Percentiles rank a stretch among this genome's conserved stretches.
Evolutionary conservation across 2,113 vertebrate species (phyloP).

Genomic region (Natator depressus): DNA sequence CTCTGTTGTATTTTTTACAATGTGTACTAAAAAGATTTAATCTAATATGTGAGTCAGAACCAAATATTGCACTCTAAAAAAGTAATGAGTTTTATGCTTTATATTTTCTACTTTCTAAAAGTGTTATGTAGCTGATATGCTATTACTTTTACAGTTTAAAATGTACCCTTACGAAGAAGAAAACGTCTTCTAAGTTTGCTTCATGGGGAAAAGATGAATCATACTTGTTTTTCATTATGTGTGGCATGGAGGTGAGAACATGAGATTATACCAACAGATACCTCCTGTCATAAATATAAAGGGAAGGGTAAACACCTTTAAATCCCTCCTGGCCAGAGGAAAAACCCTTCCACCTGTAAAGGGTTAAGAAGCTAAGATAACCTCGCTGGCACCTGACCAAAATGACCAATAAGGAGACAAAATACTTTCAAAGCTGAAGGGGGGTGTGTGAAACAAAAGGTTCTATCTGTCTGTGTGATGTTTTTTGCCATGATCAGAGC

Average conservation of each 20-base stretch:
- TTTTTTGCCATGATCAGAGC: too few relatives aligned
- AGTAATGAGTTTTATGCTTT: not conserved
- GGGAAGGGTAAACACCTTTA: too few relatives aligned
- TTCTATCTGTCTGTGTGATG: too few relatives aligned
- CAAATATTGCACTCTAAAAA: not conserved
- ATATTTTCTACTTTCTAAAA: not conserved
- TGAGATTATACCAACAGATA: not conserved
- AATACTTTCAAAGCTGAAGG: too few relatives aligned
- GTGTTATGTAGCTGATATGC: not conserved
- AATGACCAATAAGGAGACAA: too few relatives aligned
- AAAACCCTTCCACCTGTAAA: too few relatives aligned
- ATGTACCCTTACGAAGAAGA: not conserved
- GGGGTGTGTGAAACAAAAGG: too few relatives aligned
- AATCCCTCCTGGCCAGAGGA: too few relatives aligned
- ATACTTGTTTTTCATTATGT: not conserved
- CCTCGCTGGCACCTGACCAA: too few relatives aligned
- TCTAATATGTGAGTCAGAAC: not conserved
- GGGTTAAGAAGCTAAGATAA: too few relatives aligned
- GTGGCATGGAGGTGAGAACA: not conserved
- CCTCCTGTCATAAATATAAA: not conserved
- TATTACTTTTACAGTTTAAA: conserved; percentile 2
- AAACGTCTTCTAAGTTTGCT: not conserved
- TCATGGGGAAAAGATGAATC: not conserved
- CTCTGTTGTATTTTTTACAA: not conserved
- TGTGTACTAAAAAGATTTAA: not conserved